These are phyloP conservation scores for Cyclophora punctaria DNA, from an alignment of 2,888 invertebrate species.

Conservation along the genomic window DNA sequence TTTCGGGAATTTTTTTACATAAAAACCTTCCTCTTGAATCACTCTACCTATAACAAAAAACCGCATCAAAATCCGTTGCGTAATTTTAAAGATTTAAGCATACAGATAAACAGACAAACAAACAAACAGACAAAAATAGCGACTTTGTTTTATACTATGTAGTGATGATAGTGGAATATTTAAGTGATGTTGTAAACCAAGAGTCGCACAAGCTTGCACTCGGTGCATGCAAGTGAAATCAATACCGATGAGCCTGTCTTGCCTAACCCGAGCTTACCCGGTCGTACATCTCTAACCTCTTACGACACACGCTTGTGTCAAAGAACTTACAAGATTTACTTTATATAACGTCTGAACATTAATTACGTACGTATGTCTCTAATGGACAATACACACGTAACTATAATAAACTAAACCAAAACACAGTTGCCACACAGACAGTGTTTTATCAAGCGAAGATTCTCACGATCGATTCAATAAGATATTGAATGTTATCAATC, in stretches of 20 bases:
- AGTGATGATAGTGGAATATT: constrained; percentile 6
- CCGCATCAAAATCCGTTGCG: too few species aligned
- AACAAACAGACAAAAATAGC: too few species aligned
- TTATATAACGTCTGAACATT: not conserved
- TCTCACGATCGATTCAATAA: constrained; percentile 37
- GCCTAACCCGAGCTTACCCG: constrained; percentile 29
- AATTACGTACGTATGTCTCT: too few species aligned
- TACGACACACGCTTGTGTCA: constrained; percentile 29
- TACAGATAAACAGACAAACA: too few species aligned
- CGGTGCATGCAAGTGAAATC: constrained; percentile 23
- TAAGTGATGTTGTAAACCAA: constrained; percentile 12
- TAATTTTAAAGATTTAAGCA: too few species aligned
- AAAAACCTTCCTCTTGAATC: too few species aligned
- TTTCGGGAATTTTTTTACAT: too few species aligned
- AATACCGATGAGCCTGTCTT: constrained; percentile 24
- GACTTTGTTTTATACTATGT: too few species aligned
- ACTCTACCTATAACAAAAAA: too few species aligned
- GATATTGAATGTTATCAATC: constrained; percentile 21
- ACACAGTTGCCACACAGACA: constrained; percentile 10
- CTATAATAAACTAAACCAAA: too few species aligned
- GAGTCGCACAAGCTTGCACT: constrained; percentile 5
- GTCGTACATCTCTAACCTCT: constrained; percentile 40
- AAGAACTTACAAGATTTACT: constrained; percentile 10
- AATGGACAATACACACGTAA: too few species aligned
- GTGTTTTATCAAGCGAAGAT: constrained; percentile 28